Evolutionary conservation across 2,113 vertebrate genomes (phyloP).

Genomic region (Dasyornis broadbenti): DNA sequence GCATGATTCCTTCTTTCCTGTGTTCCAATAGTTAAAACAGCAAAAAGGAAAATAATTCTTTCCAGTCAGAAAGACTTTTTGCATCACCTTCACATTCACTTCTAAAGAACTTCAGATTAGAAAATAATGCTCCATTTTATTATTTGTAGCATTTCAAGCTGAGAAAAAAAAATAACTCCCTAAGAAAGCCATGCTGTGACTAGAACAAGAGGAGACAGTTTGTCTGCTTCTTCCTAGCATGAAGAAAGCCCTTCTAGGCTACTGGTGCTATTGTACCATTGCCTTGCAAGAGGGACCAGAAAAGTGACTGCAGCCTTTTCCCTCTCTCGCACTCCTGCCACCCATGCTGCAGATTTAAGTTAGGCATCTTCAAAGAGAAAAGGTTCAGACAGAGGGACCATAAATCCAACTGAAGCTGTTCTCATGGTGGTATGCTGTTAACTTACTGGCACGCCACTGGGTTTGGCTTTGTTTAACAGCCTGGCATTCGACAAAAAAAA

Average conservation of each 20-base stretch:
- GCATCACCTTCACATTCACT: not conserved
- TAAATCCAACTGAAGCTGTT: conserved; percentile 22
- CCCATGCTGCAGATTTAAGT: not conserved
- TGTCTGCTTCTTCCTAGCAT: not conserved
- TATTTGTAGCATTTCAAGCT: not conserved
- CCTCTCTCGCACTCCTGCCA: not conserved
- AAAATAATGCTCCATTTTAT: not conserved
- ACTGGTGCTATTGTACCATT: not conserved
- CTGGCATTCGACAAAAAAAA: not conserved
- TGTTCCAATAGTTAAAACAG: not conserved
- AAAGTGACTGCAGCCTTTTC: not conserved
- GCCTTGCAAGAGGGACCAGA: not conserved
- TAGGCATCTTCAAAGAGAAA: conserved; percentile 21
- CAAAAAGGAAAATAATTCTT: not conserved
- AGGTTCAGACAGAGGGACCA: not conserved
- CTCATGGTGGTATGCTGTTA: not conserved
- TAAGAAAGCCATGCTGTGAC: not conserved
- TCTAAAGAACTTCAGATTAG: not conserved
- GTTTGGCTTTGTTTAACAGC: conserved; percentile 17
- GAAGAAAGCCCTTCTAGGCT: not conserved
- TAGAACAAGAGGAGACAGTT: not conserved
- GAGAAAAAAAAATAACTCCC: not conserved
- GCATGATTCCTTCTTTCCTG: not conserved
- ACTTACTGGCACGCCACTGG: not conserved
- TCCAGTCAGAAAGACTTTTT: not conserved